phyloP scores from a whole-genome alignment of 2,888 invertebrate species.

The Mythimna pallens region DNA sequence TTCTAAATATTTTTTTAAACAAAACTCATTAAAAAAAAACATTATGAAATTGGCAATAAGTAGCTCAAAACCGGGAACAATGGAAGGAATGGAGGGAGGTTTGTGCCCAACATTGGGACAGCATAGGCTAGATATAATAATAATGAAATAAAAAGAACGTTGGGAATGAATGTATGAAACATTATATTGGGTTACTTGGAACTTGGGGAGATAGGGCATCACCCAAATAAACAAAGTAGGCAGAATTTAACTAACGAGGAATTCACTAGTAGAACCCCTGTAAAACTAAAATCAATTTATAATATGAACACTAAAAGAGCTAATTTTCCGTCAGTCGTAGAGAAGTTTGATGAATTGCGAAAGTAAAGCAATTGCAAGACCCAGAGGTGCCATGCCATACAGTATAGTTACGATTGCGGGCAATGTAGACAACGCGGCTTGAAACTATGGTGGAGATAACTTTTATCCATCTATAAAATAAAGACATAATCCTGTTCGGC shows the following conservation, averaged over 20 bases:
- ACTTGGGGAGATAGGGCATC: no score
- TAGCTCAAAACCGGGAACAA: no score
- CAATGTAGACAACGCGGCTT: conserved; percentile 1
- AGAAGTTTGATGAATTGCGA: conserved; percentile 33
- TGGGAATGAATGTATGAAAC: no score
- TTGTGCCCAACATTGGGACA: no score
- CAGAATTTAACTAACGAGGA: conserved; percentile 1
- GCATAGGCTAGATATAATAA: no score
- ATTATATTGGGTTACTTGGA: no score
- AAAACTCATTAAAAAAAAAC: no score
- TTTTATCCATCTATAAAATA: conserved; percentile 20
- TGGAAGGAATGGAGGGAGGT: no score
- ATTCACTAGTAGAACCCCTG: background rate
- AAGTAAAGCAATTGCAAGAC: conserved; percentile 31
- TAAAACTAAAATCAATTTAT: conserved; percentile 1
- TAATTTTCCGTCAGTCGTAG: conserved; percentile 3
- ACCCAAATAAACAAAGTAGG: background rate
- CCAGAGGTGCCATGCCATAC: conserved; percentile 20
- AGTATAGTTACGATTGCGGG: conserved; percentile 6
- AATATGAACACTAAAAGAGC: background rate
- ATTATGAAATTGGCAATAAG: no score
- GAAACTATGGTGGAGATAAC: conserved; percentile 25
- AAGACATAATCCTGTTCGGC: conserved; percentile 12
- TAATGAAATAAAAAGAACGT: no score
- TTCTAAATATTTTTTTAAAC: no score